Percentiles rank a stretch among this genome's conserved stretches.
These are phyloP conservation scores for Sebastiscus tertius DNA, from an alignment of 2,797 vertebrate genomes.

Conservation along the genomic window DNA sequence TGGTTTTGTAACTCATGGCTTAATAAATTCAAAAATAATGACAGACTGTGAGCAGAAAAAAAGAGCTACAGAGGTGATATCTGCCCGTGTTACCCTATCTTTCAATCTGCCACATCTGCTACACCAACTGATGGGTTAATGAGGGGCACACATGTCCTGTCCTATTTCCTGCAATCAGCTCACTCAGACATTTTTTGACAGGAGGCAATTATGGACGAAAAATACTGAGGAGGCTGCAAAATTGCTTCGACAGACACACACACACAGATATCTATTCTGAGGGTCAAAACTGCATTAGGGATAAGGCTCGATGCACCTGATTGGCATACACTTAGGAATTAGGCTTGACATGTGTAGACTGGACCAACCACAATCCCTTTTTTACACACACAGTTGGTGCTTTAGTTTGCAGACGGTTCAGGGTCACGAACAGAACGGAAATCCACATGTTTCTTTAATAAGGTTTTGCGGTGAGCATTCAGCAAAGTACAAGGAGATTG, in stretches of 20 bases:
- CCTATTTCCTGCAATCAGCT: conserved; percentile 83
- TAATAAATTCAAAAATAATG: conserved; percentile 32
- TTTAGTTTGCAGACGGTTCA: conserved; percentile 7
- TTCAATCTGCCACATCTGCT: conserved; percentile 79
- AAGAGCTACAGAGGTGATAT: conserved; percentile 55
- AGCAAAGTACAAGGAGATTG: background rate
- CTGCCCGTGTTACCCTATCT: conserved; percentile 68
- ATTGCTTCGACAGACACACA: conserved; percentile 71
- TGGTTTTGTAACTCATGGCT: background rate
- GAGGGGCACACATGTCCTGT: conserved; percentile 80
- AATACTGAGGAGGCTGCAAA: conserved; percentile 71
- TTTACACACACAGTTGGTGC: background rate
- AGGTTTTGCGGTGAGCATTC: background rate
- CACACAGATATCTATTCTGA: conserved; percentile 57
- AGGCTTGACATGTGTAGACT: conserved; percentile 44
- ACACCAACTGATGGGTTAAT: conserved; percentile 81
- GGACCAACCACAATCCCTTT: conserved; percentile 31
- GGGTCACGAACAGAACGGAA: background rate
- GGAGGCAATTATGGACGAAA: conserved; percentile 83
- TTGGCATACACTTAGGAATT: conserved; percentile 55
- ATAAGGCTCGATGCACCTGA: conserved; percentile 56
- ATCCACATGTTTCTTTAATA: background rate
- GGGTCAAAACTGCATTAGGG: conserved; percentile 62
- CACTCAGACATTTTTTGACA: conserved; percentile 84
- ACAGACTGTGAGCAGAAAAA: background rate